A percentile compares a stretch with the other conserved stretches of the same genome.
These are phyloP conservation scores for Suncus etruscus DNA, from an alignment of 2,113 vertebrate genomes.

Conservation along the genomic window DNA sequence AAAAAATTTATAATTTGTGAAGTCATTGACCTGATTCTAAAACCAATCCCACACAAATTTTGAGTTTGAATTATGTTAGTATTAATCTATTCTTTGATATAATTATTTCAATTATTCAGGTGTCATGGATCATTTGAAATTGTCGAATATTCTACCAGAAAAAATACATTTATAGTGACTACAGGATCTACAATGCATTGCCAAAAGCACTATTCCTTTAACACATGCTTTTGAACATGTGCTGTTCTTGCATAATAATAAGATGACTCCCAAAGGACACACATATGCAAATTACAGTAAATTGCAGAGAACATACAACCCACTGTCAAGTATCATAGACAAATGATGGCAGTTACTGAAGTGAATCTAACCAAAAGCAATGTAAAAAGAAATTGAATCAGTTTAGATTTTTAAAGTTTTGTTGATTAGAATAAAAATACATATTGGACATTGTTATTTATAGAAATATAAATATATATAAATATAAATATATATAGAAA, in stretches of 20 bases:
- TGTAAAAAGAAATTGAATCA: conserved; percentile 40
- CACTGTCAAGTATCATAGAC: conserved; percentile 34
- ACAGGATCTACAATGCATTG: conserved; percentile 49
- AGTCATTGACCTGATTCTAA: too few relatives aligned
- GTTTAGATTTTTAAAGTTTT: conserved; percentile 16
- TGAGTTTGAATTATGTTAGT: neutral
- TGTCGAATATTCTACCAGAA: neutral
- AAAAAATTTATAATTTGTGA: too few relatives aligned
- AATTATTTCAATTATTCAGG: conserved; percentile 13
- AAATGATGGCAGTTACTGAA: conserved; percentile 56
- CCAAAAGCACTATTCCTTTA: conserved; percentile 64
- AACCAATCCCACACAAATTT: neutral
- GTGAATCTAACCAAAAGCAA: conserved; percentile 63
- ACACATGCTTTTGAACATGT: conserved; percentile 63
- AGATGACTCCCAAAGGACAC: conserved; percentile 43
- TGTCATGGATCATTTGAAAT: neutral
- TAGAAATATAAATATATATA: neutral
- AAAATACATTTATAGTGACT: neutral
- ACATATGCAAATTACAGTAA: conserved; percentile 71
- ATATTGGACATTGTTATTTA: neutral
- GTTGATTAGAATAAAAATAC: conserved; percentile 50
- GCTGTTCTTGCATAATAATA: conserved; percentile 71
- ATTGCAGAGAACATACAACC: conserved; percentile 68
- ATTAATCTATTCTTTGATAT: neutral
- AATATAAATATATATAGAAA: too few relatives aligned